Conservation (phyloP, 2,113 vertebrate genomes). For the Esox niger region DNA sequence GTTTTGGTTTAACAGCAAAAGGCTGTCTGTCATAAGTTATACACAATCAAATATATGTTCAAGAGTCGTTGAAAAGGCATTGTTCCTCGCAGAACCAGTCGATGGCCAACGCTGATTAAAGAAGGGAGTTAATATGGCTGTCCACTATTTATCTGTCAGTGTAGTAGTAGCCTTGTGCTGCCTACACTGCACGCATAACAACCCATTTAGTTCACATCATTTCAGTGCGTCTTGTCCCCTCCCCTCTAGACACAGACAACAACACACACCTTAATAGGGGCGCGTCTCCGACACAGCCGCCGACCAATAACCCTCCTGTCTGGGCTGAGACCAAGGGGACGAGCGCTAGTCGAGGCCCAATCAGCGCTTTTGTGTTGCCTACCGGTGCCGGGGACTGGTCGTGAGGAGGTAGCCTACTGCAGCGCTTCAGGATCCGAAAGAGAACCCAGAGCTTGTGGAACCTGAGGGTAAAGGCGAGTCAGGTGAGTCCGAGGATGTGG, state of each 20-base stretch:
- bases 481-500: constrained; percentile 79
- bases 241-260: constrained; percentile 75
- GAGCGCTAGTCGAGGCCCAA: constrained; percentile 73
- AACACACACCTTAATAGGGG: constrained; percentile 70
- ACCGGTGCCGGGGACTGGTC: constrained; percentile 81
- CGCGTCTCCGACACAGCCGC: constrained; percentile 59
- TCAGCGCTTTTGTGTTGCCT: constrained; percentile 77
- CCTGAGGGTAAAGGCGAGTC: constrained; percentile 71
- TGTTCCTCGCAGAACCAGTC: constrained; percentile 24
- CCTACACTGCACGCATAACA: constrained; percentile 60
- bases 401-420: constrained; percentile 72
- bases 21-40: too few species aligned
- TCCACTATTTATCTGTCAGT: constrained; percentile 56
- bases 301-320: constrained; percentile 67
- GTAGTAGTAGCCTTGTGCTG: constrained; percentile 52
- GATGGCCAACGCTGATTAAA: constrained; percentile 21
- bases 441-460: constrained; percentile 76
- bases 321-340: constrained; percentile 62
- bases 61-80: constrained; percentile 1
- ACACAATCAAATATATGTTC: not conserved
- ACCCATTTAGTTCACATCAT: constrained; percentile 60
- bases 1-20: too few species aligned
- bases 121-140: constrained; percentile 57
- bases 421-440: constrained; percentile 77
- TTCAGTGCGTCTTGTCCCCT: constrained; percentile 55